Evolutionary conservation across 2,888 invertebrate species (phyloP), one percentile per base, ranked within the genome.

Genomic region (Pogonocherus hispidulus): DNA sequence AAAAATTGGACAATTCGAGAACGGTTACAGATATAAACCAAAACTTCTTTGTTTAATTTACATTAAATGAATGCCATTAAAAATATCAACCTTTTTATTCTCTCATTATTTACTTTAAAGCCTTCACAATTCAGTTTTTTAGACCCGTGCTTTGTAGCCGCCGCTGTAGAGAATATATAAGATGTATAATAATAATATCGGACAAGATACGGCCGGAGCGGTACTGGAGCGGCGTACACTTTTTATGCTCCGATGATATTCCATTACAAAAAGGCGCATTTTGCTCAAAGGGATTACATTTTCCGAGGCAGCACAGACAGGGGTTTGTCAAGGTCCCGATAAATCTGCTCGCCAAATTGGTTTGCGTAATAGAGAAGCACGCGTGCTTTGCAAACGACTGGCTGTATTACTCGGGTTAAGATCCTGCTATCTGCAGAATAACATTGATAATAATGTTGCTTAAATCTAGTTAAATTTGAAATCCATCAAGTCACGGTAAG

Each of bases 211-310:
- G 11, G 16, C 9, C 9, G 41, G n/a, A n/a, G n/a, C n/a, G n/a
- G n/a, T n/a, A n/a, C n/a, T n/a, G n/a, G n/a, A n/a, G 41, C 41
- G 41, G 14, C 3, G 5, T 41, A 41, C 41, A 41, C n/a, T 41
- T 41, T 41, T 41, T 16, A 41, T 16, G 41, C 41, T 41, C 14
- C 14, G 41, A 41, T 41, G 41, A 41, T 41, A 16, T 41, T 41
- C 41, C 41, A 41, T 41, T 41, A 41, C 41, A 41, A 41, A 41
- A 41, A 41, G 41, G 41, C n/a, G n/a, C 41, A 16, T 41, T 14
- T 5, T 14, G 41, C 41, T 41, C 41, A 41, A 41, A 41, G 41
- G 14, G 16, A 41, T 41, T 41, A 41, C 41, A n/a, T 41, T 41
- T 41, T 41, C 41, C 9, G 41, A 16, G 5, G 41, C 41, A 16